phyloP scores from a whole-genome alignment of 2,113 vertebrate species.

The Puntigrus tetrazona region DNA sequence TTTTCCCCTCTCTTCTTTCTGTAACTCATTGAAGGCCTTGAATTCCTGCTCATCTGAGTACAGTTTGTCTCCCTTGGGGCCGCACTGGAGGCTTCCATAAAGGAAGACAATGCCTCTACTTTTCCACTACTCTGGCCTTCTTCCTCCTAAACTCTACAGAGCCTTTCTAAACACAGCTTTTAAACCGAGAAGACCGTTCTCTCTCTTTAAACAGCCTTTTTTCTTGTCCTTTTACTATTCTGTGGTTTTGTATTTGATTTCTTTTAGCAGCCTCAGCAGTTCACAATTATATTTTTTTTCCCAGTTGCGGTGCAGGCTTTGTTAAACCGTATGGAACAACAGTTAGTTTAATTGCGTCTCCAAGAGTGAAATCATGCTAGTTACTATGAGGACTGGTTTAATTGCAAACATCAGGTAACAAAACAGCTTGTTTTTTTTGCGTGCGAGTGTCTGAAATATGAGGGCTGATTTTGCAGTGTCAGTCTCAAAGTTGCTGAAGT shows the following conservation, averaged over 20 bases:
- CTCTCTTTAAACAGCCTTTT: conserved; percentile 21
- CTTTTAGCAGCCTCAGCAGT: conserved; percentile 25
- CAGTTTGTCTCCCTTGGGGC: conserved; percentile 29
- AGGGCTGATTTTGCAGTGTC: conserved; percentile 28
- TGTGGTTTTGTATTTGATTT: conserved; percentile 36
- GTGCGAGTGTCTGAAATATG: conserved; percentile 31
- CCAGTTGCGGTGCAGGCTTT: conserved; percentile 31
- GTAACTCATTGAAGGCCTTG: conserved; percentile 34
- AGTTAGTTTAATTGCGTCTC: conserved; percentile 16
- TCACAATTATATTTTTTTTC: conserved; percentile 1
- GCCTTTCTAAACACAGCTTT: neutral
- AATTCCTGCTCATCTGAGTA: conserved; percentile 38
- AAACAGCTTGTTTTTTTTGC: conserved; percentile 37
- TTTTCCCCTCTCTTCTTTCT: neutral
- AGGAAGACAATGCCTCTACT: conserved; percentile 34
- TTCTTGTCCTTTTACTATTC: conserved; percentile 31
- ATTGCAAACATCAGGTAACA: conserved; percentile 31
- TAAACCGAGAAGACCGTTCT: conserved; percentile 39
- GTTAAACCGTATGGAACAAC: conserved; percentile 23
- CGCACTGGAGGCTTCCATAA: conserved; percentile 19
- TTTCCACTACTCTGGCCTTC: conserved; percentile 17
- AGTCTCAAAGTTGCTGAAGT: conserved; percentile 22
- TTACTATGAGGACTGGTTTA: conserved; percentile 41
- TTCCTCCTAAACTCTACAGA: conserved; percentile 26
- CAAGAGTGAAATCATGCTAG: conserved; percentile 34